These are phyloP conservation scores for Caracal caracal DNA, from an alignment of 2,113 vertebrate species.

Conservation along the genomic window DNA sequence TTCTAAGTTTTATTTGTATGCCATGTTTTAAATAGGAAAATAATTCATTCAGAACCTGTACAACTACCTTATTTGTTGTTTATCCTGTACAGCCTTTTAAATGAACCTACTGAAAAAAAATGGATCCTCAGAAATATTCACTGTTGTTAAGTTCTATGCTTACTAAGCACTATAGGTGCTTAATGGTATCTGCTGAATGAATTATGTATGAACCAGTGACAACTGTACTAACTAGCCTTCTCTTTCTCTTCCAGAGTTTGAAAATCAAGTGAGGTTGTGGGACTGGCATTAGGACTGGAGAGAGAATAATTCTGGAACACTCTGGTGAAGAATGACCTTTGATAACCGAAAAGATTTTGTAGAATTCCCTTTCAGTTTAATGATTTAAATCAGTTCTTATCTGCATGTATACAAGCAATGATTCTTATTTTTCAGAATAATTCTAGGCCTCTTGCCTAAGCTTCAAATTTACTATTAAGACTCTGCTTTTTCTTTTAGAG, in stretches of 20 bases:
- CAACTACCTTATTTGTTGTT: neutral
- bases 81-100: neutral
- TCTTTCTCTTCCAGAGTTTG: conserved; percentile 5
- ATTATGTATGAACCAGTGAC: conserved; percentile 50
- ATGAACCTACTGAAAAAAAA: conserved; percentile 1
- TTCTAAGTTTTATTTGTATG: conserved; percentile 30
- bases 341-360: neutral
- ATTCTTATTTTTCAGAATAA: conserved; percentile 36
- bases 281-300: neutral
- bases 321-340: conserved; percentile 4
- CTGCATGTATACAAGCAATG: neutral
- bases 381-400: conserved; percentile 24
- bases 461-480: neutral
- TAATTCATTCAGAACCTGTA: conserved; percentile 7
- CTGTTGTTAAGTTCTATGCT: neutral
- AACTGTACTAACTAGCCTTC: conserved; percentile 25
- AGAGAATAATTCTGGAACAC: conserved; percentile 33
- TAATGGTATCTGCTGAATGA: conserved; percentile 44
- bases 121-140: neutral
- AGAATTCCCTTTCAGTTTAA: conserved; percentile 49
- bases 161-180: neutral
- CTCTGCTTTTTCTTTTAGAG: neutral
- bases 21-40: conserved; percentile 4
- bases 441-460: neutral
- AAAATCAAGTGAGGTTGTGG: neutral